These are phyloP conservation scores for Dendrocincla tyrannina DNA, from an alignment of 2,797 vertebrate species.

Conservation along the genomic window DNA sequence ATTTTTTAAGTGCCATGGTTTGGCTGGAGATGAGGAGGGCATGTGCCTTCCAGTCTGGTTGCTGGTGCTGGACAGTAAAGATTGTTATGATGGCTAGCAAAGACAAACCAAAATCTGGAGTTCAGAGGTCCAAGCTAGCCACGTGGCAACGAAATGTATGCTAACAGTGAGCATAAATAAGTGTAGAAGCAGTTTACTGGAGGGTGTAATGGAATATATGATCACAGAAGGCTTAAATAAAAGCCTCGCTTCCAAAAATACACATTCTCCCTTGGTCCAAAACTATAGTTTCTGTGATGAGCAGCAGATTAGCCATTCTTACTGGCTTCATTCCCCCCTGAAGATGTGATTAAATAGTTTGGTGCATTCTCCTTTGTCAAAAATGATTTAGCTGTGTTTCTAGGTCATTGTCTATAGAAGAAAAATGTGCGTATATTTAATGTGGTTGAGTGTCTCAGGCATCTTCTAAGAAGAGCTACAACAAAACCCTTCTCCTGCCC, in stretches of 20 bases:
- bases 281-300: neutral
- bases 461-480: neutral
- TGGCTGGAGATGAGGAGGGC: neutral
- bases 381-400: conserved; percentile 29
- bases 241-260: neutral
- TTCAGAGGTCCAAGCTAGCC: neutral
- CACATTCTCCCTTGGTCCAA: neutral
- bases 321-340: neutral
- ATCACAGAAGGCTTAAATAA: neutral
- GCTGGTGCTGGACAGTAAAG: neutral
- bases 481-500: neutral
- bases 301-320: neutral
- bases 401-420: conserved; percentile 26
- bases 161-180: neutral
- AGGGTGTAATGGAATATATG: neutral
- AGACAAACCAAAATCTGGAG: neutral
- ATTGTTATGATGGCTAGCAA: neutral
- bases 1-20: neutral
- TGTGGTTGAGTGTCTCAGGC: neutral
- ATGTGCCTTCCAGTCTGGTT: neutral
- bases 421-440: neutral
- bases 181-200: neutral
- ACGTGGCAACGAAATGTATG: neutral
- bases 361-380: conserved; percentile 13
- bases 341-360: conserved; percentile 35